Conservation (phyloP, 30 jellyfish, hydroid and myxozoan species). For the Pelagia noctiluca region DNA sequence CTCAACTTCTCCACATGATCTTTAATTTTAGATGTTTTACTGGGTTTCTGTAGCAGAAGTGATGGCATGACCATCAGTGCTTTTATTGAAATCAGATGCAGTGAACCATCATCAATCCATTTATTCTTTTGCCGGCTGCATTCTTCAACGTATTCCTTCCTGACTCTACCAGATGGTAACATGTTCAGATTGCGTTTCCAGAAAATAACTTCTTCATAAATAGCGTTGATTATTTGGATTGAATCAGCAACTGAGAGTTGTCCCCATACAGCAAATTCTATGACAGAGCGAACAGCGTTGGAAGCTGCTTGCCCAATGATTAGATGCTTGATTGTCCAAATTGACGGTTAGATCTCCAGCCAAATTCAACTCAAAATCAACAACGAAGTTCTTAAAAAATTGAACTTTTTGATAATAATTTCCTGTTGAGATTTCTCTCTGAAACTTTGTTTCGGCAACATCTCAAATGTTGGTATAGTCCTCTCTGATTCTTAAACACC, state of each 20-base stretch:
- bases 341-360: background rate
- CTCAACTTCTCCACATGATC: conserved; percentile 6
- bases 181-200: background rate
- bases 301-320: no score
- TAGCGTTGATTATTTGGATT: background rate
- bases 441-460: background rate
- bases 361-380: background rate
- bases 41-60: conserved; percentile 6
- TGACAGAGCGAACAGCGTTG: background rate
- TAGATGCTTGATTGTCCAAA: background rate
- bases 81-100: background rate
- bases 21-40: background rate
- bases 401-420: background rate
- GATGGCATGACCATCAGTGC: background rate
- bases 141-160: conserved; percentile 15
- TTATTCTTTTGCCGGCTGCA: background rate
- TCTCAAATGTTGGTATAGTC: background rate
- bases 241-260: background rate
- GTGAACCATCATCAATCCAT: conserved; percentile 13
- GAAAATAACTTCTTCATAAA: conserved; percentile 7
- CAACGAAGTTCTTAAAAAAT: background rate
- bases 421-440: background rate
- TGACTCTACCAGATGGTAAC: conserved; percentile 17
- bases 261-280: conserved; percentile 19
- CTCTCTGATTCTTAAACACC: background rate